Evolutionary conservation across 2,797 vertebrate genomes (phyloP).

Genomic region (Rousettus madagascariensis): DNA sequence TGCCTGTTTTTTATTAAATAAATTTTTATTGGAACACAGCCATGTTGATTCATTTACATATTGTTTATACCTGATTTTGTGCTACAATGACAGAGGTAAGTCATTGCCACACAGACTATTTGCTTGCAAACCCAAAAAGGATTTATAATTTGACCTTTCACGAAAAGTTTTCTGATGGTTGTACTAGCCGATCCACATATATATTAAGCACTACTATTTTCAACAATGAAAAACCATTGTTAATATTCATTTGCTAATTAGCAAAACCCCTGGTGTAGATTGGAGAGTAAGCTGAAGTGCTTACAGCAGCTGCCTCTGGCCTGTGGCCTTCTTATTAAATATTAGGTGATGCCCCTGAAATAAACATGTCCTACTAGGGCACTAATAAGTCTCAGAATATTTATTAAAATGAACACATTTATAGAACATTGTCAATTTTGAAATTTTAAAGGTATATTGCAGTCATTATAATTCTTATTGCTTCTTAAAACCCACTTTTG

Average conservation of each 20-base stretch:
- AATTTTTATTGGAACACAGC: constrained; percentile 40
- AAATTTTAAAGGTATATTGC: background rate
- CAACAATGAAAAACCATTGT: background rate
- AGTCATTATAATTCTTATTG: background rate
- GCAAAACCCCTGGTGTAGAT: background rate
- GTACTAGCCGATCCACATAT: background rate
- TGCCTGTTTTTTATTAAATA: background rate
- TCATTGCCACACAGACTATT: background rate
- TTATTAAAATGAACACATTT: background rate
- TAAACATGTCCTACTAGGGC: background rate
- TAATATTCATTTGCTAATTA: background rate
- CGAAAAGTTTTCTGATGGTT: background rate
- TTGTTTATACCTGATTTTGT: background rate
- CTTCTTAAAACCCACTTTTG: background rate
- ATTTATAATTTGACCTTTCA: background rate
- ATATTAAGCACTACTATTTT: background rate
- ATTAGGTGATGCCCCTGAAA: background rate
- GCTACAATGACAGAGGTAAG: background rate
- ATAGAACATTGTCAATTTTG: background rate
- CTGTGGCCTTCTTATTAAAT: background rate
- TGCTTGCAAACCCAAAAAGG: background rate
- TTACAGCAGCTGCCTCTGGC: background rate
- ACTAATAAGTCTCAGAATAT: background rate
- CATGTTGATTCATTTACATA: background rate
- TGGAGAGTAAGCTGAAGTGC: background rate